phyloP scores from a whole-genome alignment of 2,888 invertebrate species.

The Eledona agricola region DNA sequence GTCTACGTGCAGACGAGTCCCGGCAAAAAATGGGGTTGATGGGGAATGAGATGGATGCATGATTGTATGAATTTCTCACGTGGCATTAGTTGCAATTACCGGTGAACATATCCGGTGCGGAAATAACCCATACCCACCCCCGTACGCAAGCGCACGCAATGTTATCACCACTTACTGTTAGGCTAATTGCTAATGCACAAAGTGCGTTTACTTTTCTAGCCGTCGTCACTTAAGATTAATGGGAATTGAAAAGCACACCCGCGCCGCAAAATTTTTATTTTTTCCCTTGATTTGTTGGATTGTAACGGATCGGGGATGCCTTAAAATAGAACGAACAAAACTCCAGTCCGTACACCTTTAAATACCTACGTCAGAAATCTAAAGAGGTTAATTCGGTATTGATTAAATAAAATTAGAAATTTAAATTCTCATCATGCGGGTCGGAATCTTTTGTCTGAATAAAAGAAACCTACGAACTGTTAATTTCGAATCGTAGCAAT shows the following conservation, averaged over 20 bases:
- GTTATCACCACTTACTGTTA: slow-evolving; percentile 40
- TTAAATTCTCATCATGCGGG: slow-evolving; percentile 51
- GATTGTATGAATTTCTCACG: slow-evolving; percentile 51
- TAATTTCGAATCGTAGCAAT: slow-evolving; percentile 28
- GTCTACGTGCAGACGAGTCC: slow-evolving; percentile 34
- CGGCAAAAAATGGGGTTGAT: slow-evolving; percentile 31
- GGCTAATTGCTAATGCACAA: slow-evolving; percentile 51
- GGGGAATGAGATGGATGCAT: slow-evolving; percentile 25
- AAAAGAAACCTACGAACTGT: slow-evolving; percentile 29
- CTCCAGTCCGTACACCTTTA: slow-evolving; percentile 37
- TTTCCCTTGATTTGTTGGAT: too few relatives aligned
- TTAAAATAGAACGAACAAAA: slow-evolving; percentile 38
- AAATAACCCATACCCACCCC: slow-evolving; percentile 57
- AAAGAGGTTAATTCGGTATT: slow-evolving; percentile 57
- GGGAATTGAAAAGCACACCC: too few relatives aligned
- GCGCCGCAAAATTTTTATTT: too few relatives aligned
- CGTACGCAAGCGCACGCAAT: slow-evolving; percentile 53
- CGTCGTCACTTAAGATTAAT: slow-evolving; percentile 47
- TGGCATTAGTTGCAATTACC: slow-evolving; percentile 63
- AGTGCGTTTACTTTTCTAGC: slow-evolving; percentile 50
- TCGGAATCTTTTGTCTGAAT: slow-evolving; percentile 35
- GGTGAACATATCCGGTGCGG: slow-evolving; percentile 61
- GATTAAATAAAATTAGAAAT: slow-evolving; percentile 57
- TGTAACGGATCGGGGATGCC: too few relatives aligned
- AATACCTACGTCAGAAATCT: slow-evolving; percentile 50